Evolutionary conservation across 2,797 vertebrate species (phyloP), one percentile per base, ranked within the genome.

Genomic region (Amniataba percoides): DNA sequence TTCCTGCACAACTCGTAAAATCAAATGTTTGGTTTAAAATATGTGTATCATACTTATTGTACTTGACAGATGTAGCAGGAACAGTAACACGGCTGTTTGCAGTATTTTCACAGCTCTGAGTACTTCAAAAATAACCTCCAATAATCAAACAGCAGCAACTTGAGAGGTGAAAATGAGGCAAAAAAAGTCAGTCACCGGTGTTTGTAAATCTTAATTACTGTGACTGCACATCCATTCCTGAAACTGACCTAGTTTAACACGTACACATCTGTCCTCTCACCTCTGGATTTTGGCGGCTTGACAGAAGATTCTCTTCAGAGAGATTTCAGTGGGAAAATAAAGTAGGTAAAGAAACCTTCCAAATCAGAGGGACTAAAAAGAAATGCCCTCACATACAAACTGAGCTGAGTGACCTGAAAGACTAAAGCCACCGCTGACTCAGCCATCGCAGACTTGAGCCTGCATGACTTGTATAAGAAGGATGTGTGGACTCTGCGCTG

Each of bases 341-440:
- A n/a, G n/a, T n/a, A n/a, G n/a, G 39, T 68, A 19, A 68, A 56
- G 40, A 45, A 45, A 31, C 18, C 52, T 56, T 31, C 43, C 45
- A 67, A 56, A 18, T 55, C 18, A 55, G 21, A 0, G 6, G 10
- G 45, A 18, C 1, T 34, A 21, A 68, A 57, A 21, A 16, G 25
- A 18, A 34, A 45, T 5, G 16, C 2, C 43, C 7, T 45, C n/a
- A 3, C 45, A 48, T 48, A 10, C 19, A 19, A 18, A 19, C 8
- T 46, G 16, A 46, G 14, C 16, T 8, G 45, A 46, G 3, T 19
- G 45, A 45, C 43, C 43, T 15, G 2, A 15, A 43, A 43, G 40
- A 13, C 16, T 46, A 51, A 21, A 5, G 49, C n/a, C 49, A 23
- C 48, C 48, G 11, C 5, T 25, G 49, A 21, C 11, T 2, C 21